These are phyloP conservation scores for Laupala kohalensis DNA, from an alignment of 1,140 invertebrate species.

Conservation along the genomic window DNA sequence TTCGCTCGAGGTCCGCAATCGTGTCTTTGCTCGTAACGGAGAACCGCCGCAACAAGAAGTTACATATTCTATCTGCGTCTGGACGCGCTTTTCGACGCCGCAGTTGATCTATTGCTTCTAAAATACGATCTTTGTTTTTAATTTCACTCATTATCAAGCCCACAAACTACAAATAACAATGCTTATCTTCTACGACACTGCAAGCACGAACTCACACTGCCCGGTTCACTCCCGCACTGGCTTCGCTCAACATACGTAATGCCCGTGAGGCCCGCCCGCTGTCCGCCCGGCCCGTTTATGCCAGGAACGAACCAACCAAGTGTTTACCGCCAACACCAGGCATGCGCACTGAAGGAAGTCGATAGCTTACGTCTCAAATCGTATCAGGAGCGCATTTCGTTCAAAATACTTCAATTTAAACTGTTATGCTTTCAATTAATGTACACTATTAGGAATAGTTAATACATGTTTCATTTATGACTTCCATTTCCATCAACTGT, in stretches of 20 bases:
- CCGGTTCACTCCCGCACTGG: background rate
- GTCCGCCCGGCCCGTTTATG: background rate
- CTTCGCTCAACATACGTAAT: background rate
- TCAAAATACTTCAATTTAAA: too few relatives aligned
- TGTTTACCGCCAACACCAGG: background rate
- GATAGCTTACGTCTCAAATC: background rate
- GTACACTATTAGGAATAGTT: too few relatives aligned
- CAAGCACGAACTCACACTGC: background rate
- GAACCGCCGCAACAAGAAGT: slow-evolving; percentile 59
- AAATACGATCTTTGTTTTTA: slow-evolving; percentile 55
- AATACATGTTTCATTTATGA: too few relatives aligned
- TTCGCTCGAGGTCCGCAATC: slow-evolving; percentile 54
- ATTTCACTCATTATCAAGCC: slow-evolving; percentile 27
- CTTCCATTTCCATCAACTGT: too few relatives aligned
- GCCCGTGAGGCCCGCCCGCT: background rate
- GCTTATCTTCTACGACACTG: background rate
- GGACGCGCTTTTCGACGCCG: slow-evolving; percentile 67
- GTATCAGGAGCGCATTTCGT: background rate
- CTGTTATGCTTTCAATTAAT: too few relatives aligned
- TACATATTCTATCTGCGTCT: slow-evolving; percentile 67
- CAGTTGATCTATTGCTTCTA: slow-evolving; percentile 73
- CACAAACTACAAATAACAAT: background rate
- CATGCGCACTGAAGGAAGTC: background rate
- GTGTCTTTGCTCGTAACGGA: slow-evolving; percentile 56
- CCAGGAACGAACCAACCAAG: background rate